Evolutionary conservation across 2,797 vertebrate genomes (phyloP).

Genomic region (Ammospiza maritima): DNA sequence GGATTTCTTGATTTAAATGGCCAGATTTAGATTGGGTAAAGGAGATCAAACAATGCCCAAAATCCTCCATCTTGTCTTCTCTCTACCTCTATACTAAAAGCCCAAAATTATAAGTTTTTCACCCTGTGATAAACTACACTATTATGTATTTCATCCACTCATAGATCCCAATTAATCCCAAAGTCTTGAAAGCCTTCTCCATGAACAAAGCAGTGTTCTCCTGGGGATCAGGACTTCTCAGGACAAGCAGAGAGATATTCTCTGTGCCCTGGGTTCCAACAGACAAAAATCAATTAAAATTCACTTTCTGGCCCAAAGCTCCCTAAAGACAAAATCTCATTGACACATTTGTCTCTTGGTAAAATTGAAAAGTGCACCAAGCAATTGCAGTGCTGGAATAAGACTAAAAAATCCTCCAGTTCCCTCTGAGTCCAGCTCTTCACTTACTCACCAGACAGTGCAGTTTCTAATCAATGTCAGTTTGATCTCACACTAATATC

Average conservation of each 20-base stretch:
- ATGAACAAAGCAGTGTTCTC: not conserved
- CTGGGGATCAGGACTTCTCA: not conserved
- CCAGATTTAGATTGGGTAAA: not conserved
- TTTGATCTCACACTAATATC: not conserved
- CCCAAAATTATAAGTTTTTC: not conserved
- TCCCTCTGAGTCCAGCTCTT: not conserved
- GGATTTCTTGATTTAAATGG: not conserved
- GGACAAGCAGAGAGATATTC: not conserved
- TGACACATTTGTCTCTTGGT: not conserved
- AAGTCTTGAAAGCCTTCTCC: not conserved
- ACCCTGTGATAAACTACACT: not conserved
- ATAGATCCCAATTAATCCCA: rapidly evolving
- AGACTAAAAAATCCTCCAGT: not conserved
- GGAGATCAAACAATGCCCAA: not conserved
- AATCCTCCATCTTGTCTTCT: not conserved
- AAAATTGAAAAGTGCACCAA: not conserved
- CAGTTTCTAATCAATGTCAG: not conserved
- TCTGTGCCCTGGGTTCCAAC: not conserved
- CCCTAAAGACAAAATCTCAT: not conserved
- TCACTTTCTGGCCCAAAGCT: not conserved
- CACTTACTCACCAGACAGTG: not conserved
- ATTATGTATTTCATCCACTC: not conserved
- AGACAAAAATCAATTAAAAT: not conserved
- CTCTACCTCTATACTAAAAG: not conserved
- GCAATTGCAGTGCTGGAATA: not conserved